Conservation (phyloP, 2,888 invertebrate genomes). For the Tipula unca region DNA sequence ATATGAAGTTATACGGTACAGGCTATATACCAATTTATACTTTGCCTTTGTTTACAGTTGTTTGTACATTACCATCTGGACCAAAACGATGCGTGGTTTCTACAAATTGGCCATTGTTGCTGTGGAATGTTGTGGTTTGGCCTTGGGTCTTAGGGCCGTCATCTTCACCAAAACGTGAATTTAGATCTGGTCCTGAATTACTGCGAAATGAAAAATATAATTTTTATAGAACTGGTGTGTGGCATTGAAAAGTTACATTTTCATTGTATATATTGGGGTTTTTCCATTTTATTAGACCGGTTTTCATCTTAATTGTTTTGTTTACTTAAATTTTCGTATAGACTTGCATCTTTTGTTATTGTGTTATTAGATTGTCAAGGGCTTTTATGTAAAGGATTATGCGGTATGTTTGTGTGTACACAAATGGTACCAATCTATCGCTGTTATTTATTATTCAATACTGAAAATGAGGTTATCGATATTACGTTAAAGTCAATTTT, state of each 20-base stretch:
- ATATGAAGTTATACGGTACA: neutral
- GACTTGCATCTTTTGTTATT: neutral
- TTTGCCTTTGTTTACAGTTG: neutral
- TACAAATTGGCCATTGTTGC: neutral
- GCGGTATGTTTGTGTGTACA: neutral
- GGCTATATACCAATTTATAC: neutral
- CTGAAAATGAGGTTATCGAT: neutral
- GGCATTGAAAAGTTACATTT: neutral
- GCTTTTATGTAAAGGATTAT: neutral
- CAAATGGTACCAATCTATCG: neutral
- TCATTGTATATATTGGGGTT: neutral
- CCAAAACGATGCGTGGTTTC: constrained; percentile 1
- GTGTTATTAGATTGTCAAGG: neutral
- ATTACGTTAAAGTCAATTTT: neutral
- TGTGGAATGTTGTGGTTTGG: neutral
- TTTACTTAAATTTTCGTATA: neutral
- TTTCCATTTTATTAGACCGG: neutral
- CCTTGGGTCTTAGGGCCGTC: neutral
- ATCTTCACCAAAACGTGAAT: constrained; percentile 15
- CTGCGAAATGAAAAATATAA: neutral
- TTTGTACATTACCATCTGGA: neutral
- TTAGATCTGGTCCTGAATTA: neutral
- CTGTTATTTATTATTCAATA: neutral
- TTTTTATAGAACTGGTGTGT: neutral
- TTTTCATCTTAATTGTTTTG: neutral